Base-by-base conservation (phyloP, 2,888 invertebrate genomes). In the Tineola bisselliella region DNA sequence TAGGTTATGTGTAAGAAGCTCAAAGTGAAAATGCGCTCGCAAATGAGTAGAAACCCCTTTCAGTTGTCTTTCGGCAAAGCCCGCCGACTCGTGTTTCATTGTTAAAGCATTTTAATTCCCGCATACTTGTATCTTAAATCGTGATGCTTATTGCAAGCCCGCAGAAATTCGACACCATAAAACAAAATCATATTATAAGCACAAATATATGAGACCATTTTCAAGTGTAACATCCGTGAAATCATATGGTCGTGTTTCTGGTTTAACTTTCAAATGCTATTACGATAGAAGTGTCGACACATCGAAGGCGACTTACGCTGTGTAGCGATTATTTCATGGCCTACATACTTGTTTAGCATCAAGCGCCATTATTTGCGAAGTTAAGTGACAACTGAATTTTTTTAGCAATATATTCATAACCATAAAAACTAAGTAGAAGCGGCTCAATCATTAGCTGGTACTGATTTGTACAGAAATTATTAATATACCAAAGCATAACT, bases 1-100 rank as follows among this genome's bases (percentile, higher is more conserved):
- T 48, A 10, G 5, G 25, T 54, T 54, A 5, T 25, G 17, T 25
- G 25, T n/a, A 54, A 54, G 54, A 25, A 54, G 19, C 25, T 18
- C 25, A 54, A 54, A 54, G 54, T 54, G 54, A 25, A 17, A 54
- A 54, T 54, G 18, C 25, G 18, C 54, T 54, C 54, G 18, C 19
- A 54, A 54, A 54, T 25, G 54, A 25, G 54, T 48, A 17, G 48
- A 48, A 48, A 48, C 48, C 10, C 48, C 48, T 10, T n/a, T 54
- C n/a, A 11, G 18, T n/a, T 54, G 54, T 25, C 19, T 54, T 54
- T 54, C 54, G 25, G 54, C n/a, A 54, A 54, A 54, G 12, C 25
- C 4, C 25, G 18, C 48, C 54, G 54, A 54, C 54, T 25, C 54
- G 13, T 18, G 25, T 12, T 18, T 5, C 54, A 54, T 54, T 25